phyloP scores from a whole-genome alignment of 2,888 invertebrate species.

The Drosophila putrida region DNA sequence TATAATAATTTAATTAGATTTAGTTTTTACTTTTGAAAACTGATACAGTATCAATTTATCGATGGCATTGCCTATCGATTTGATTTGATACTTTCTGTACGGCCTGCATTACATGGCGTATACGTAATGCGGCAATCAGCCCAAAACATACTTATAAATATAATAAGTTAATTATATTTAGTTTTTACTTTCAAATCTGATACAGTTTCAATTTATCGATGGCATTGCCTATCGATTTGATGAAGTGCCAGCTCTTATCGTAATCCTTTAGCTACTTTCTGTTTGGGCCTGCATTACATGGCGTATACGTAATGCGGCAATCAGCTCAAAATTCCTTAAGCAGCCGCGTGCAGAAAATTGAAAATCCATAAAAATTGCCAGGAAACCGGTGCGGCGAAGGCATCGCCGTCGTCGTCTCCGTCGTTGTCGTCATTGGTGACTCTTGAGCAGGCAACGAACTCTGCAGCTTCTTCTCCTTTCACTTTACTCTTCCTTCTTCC shows the following conservation, averaged over 20 bases:
- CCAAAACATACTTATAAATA: slow-evolving; percentile 11
- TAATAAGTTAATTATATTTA: no score
- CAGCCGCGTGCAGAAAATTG: slow-evolving; percentile 35
- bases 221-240: neutral
- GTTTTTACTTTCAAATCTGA: no score
- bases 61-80: neutral
- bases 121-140: slow-evolving; percentile 29
- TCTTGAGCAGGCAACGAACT: slow-evolving; percentile 51
- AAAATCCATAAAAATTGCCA: slow-evolving; percentile 51
- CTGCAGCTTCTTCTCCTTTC: slow-evolving; percentile 1
- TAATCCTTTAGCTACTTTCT: neutral
- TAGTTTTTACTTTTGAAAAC: no score
- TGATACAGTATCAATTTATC: no score
- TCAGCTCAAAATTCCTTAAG: slow-evolving; percentile 32
- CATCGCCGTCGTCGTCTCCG: slow-evolving; percentile 2
- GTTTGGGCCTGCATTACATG: slow-evolving; percentile 6
- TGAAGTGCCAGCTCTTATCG: neutral
- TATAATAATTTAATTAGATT: no score
- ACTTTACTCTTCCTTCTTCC: neutral
- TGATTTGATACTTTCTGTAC: slow-evolving; percentile 1
- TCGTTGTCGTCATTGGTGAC: slow-evolving; percentile 12
- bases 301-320: slow-evolving; percentile 34
- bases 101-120: slow-evolving; percentile 19
- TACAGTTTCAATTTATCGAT: no score
- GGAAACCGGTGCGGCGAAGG: slow-evolving; percentile 8